These are phyloP conservation scores for Leucoptera coffeella DNA, from an alignment of 2,888 invertebrate genomes.

Conservation along the genomic window DNA sequence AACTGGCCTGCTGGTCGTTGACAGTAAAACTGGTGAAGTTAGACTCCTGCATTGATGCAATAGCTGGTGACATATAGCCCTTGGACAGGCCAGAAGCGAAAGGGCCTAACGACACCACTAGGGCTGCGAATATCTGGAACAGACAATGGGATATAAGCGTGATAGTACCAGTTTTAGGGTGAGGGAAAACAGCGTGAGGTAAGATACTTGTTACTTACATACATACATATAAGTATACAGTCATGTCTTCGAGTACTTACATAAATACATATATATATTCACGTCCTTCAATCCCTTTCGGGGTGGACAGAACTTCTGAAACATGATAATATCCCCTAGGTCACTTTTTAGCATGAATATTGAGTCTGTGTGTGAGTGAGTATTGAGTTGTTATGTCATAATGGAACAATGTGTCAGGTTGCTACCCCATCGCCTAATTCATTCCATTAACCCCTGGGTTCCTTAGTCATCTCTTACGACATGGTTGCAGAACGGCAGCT, in stretches of 20 bases:
- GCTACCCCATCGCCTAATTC: too few relatives aligned
- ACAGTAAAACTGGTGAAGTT: slow-evolving; percentile 48
- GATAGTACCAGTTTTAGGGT: too few relatives aligned
- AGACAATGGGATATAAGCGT: too few relatives aligned
- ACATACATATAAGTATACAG: not conserved
- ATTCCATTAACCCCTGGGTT: too few relatives aligned
- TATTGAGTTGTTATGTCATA: too few relatives aligned
- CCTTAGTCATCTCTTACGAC: too few relatives aligned
- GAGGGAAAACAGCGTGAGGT: not conserved
- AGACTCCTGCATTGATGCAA: slow-evolving; percentile 64
- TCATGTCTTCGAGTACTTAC: not conserved
- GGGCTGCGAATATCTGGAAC: slow-evolving; percentile 66
- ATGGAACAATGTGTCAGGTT: too few relatives aligned
- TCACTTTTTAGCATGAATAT: too few relatives aligned
- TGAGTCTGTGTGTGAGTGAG: too few relatives aligned
- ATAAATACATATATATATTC: not conserved
- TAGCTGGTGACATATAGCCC: slow-evolving; percentile 77
- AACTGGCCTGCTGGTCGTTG: slow-evolving; percentile 70
- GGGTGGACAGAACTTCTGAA: not conserved
- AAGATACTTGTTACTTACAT: not conserved
- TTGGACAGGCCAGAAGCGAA: slow-evolving; percentile 75
- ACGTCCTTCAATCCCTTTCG: not conserved
- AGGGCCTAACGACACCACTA: slow-evolving; percentile 74
- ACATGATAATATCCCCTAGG: too few relatives aligned
- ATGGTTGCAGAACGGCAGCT: too few relatives aligned